Base-by-base conservation (phyloP, 1,140 invertebrate genomes). In the Pinna nobilis region DNA sequence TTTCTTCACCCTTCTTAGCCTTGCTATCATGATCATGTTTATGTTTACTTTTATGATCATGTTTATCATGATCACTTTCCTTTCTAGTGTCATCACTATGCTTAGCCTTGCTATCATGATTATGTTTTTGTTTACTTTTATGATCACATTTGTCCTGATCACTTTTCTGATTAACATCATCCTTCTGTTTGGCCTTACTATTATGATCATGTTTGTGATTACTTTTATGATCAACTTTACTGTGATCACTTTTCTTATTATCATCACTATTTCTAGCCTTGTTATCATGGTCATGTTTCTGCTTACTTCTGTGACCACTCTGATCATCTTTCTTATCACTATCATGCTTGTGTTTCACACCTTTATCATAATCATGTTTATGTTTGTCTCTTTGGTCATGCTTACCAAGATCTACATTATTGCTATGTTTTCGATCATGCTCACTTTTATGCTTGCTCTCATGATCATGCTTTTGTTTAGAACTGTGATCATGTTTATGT, bases 401-500 rank as follows among this genome's bases (percentile, higher is more conserved):
- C n/a, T n/a, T n/a, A n/a, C n/a, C n/a, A n/a, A n/a, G n/a, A n/a
- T 55, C 47, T 35, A 35, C 23, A 35, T 28, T 33, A 66, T 11
- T 37, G n/a, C 33, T 51, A 23, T 39, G 25, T 39, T 25, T 41
- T 11, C 11, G 37, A 55, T 41, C 28, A 30, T 4, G 11, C 6
- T 23, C 28, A 41, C 57, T 60, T 60, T 60, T 41, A 30, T 69
- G 53, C 18, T n/a, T 59, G n/a, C 37, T 63, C 41, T 63, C 60
- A 63, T 28, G 41, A 39, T 47, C 47, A 44, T 28, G 9, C 25
- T 41, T 60, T 37, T 35, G 23, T n/a, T 53, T 32, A 25, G 32
- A 59, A 33, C 30, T 35, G 28, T 59, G 53, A 20, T 32, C 53
- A 55, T 55, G 55, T 35, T 59, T 59, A 33, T 59, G 55, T 35